Conservation (phyloP, 2,797 vertebrate genomes). For the Australoheros facetus region DNA sequence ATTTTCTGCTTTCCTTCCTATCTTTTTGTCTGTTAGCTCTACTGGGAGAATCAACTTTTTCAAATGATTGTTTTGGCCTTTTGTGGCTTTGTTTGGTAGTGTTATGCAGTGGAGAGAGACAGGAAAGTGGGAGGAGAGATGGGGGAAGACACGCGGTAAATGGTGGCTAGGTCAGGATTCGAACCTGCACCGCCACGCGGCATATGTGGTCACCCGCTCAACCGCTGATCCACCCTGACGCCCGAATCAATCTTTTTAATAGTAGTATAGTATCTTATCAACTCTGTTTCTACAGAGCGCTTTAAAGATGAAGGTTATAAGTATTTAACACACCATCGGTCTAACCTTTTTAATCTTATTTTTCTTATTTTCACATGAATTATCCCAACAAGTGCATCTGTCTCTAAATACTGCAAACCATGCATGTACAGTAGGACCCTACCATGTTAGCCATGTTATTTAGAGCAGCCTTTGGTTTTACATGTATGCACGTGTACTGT, state of each 20-base stretch:
- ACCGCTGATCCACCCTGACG: too few relatives aligned
- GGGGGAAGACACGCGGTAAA: too few relatives aligned
- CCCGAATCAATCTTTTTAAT: background rate
- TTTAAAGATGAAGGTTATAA: slow-evolving; percentile 14
- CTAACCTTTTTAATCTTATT: slow-evolving; percentile 9
- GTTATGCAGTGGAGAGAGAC: too few relatives aligned
- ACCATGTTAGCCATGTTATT: background rate
- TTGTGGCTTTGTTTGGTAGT: too few relatives aligned
- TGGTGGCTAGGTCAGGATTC: too few relatives aligned
- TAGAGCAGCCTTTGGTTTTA: slow-evolving; percentile 2
- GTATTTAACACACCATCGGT: slow-evolving; percentile 63
- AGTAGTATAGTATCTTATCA: slow-evolving; percentile 47
- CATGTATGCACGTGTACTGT: background rate
- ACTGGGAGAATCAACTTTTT: slow-evolving; percentile 43
- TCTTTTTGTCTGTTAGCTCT: slow-evolving; percentile 29
- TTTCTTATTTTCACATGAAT: slow-evolving; percentile 7
- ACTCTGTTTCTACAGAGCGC: slow-evolving; percentile 38
- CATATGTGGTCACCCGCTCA: too few relatives aligned
- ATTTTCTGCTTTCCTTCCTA: slow-evolving; percentile 39
- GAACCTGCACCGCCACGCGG: too few relatives aligned
- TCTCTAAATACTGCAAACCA: background rate
- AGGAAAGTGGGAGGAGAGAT: too few relatives aligned
- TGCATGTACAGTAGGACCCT: background rate
- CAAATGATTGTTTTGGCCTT: background rate
- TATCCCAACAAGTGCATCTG: background rate